Evolutionary conservation across 2,113 vertebrate genomes (phyloP).

Genomic region (Rostratula benghalensis): DNA sequence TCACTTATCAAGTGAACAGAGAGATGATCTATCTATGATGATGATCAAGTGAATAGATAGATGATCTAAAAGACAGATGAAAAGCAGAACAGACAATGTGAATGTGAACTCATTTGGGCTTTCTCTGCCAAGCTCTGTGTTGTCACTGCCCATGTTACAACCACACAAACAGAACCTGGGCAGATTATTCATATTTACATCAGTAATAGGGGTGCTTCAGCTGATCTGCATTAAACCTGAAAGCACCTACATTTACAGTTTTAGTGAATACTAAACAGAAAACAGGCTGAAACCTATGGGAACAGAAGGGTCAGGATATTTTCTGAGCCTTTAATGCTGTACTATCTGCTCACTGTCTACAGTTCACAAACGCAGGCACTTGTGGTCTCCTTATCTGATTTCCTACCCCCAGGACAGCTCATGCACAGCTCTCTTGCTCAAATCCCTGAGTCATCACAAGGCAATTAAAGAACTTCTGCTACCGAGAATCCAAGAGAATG

Average conservation of each 20-base stretch:
- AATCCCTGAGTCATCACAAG: neutral
- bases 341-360: neutral
- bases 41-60: neutral
- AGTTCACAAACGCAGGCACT: neutral
- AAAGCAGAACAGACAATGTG: neutral
- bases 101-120: neutral
- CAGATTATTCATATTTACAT: neutral
- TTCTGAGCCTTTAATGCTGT: neutral
- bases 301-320: neutral
- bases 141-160: neutral
- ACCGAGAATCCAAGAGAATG: neutral
- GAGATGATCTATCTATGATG: neutral
- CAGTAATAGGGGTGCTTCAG: neutral
- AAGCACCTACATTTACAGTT: neutral
- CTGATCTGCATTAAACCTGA: neutral
- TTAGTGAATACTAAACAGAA: neutral
- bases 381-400: neutral
- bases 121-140: neutral
- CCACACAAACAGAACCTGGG: neutral
- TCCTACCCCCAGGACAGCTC: neutral
- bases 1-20: neutral
- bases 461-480: neutral
- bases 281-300: neutral
- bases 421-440: neutral
- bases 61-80: neutral